phyloP scores from a whole-genome alignment of 1,140 invertebrate genomes.

The Eriocheir sinensis region DNA sequence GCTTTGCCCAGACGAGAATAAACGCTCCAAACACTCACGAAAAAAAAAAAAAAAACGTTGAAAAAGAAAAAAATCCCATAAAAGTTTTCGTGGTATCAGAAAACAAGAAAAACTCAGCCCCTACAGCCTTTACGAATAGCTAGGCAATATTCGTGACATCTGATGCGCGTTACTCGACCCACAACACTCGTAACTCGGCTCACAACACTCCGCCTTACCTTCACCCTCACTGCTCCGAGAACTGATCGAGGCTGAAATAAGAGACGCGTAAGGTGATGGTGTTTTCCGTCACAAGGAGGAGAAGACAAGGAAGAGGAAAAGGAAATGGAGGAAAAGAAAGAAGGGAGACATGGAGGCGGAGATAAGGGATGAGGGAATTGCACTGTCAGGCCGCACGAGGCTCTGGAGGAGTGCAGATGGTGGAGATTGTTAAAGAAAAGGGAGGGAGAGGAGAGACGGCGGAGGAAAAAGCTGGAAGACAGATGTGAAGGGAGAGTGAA shows the following conservation, averaged over 20 bases:
- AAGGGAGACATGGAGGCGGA: background rate
- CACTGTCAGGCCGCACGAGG: background rate
- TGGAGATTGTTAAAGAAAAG: background rate
- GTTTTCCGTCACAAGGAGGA: background rate
- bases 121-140: background rate
- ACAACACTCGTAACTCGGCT: slow-evolving; percentile 4
- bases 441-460: background rate
- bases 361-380: slow-evolving; percentile 23
- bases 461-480: background rate
- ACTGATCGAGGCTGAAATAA: background rate
- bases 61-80: background rate
- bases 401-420: background rate
- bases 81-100: background rate
- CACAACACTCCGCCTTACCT: background rate
- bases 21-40: background rate
- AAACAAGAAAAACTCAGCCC: too few species aligned
- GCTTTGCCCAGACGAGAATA: background rate
- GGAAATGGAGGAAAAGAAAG: background rate
- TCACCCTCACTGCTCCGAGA: background rate
- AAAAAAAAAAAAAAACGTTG: too few species aligned
- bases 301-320: background rate
- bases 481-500: background rate
- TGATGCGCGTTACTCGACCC: background rate
- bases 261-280: background rate
- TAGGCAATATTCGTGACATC: background rate